Evolutionary conservation across 2,113 vertebrate species (phyloP).

Genomic region (Bos indicus): DNA sequence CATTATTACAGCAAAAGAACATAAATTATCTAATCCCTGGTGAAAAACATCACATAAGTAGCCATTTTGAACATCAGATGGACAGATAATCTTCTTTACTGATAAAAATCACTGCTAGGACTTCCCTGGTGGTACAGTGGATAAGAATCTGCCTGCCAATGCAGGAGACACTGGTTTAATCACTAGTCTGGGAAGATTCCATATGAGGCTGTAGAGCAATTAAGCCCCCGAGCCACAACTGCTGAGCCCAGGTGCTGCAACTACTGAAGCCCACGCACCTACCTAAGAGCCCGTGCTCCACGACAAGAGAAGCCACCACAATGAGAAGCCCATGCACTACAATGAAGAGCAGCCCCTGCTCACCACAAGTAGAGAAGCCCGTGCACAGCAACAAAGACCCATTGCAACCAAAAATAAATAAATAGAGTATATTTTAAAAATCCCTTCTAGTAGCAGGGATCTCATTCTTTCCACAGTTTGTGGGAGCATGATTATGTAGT

Average conservation of each 20-base stretch:
- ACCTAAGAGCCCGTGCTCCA: neutral
- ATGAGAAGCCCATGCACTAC: neutral
- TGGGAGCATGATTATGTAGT: neutral
- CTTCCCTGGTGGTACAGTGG: neutral
- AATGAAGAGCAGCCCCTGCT: neutral
- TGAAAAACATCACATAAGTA: neutral
- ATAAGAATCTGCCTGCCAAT: neutral
- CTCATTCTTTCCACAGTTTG: conserved; percentile 1
- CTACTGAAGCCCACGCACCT: neutral
- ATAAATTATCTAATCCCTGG: neutral
- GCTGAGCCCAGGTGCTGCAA: neutral
- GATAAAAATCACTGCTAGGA: conserved; percentile 21
- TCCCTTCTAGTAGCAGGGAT: neutral
- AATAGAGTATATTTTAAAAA: neutral
- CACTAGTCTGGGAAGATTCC: neutral
- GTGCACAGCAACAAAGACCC: neutral
- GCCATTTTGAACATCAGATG: conserved; percentile 15
- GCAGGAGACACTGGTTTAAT: neutral
- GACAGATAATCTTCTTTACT: neutral
- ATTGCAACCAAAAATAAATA: neutral
- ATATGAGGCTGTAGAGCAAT: neutral
- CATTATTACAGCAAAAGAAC: neutral
- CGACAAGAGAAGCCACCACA: neutral
- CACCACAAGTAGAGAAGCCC: neutral
- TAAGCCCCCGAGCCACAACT: neutral